Percentiles rank a stretch among this genome's conserved stretches.
Evolutionary conservation across 2,797 vertebrate species (phyloP).

Genomic region (Sebastes minor): DNA sequence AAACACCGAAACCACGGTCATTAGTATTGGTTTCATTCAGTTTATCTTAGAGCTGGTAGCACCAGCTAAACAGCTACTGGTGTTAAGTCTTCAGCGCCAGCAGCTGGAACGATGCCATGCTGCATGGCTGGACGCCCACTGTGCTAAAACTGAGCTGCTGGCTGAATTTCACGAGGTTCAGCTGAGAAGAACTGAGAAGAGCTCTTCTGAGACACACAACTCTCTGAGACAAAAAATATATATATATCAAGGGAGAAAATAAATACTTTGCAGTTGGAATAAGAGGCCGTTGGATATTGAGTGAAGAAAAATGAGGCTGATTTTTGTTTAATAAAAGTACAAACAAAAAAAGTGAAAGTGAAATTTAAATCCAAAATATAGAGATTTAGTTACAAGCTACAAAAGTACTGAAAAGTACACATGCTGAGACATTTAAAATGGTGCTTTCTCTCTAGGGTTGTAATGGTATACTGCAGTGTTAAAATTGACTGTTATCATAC

Average conservation of each 20-base stretch:
- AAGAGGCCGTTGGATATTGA: not conserved
- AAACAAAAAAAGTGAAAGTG: not conserved
- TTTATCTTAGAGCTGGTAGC: not conserved
- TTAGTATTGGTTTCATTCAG: not conserved
- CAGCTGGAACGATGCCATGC: not conserved
- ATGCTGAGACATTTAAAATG: not conserved
- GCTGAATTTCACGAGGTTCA: not conserved
- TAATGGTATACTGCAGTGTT: too few relatives aligned
- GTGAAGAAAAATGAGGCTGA: not conserved
- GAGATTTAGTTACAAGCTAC: not conserved
- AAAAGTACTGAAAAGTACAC: not conserved
- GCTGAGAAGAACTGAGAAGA: not conserved
- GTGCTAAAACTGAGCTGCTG: not conserved
- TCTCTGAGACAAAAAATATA: not conserved
- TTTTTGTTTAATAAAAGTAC: not conserved
- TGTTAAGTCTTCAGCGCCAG: not conserved
- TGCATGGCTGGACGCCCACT: slow-evolving; percentile 6
- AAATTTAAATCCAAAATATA: not conserved
- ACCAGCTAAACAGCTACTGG: not conserved
- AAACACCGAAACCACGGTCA: not conserved
- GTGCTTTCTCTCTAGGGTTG: too few relatives aligned
- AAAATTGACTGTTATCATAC: too few relatives aligned
- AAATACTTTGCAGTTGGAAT: not conserved
- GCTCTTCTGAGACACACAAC: not conserved
- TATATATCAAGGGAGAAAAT: not conserved